Evolutionary conservation across 1,140 invertebrate species (phyloP).

Genomic region (Zaprionus vittiger): DNA sequence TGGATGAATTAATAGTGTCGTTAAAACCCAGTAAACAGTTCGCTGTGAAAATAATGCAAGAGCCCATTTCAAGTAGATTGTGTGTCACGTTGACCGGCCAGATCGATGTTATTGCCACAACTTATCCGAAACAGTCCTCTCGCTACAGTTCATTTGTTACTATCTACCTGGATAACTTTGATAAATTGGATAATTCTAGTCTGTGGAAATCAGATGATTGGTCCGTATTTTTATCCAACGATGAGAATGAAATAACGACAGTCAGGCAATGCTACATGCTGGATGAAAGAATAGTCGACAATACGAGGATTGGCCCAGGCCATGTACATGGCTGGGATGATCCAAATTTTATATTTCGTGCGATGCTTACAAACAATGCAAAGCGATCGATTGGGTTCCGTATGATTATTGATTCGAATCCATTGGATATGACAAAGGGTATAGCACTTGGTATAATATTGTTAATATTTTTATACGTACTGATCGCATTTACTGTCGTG

Average conservation of each 20-base stretch:
- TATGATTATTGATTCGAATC: not conserved
- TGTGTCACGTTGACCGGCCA: not conserved
- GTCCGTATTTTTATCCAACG: not conserved
- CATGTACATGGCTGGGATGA: not conserved
- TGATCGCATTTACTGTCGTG: not conserved
- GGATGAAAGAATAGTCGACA: not conserved
- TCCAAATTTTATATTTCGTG: not conserved
- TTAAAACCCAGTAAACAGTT: not conserved
- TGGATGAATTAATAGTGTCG: not conserved
- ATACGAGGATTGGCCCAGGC: not conserved
- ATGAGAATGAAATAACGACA: not conserved
- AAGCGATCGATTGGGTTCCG: not conserved
- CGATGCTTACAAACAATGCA: not conserved
- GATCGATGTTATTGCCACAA: not conserved
- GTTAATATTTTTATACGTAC: constrained; percentile 5
- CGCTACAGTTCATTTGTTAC: not conserved
- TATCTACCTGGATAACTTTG: not conserved
- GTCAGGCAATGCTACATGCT: not conserved
- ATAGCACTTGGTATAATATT: not conserved
- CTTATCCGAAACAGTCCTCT: not conserved
- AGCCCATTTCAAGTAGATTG: not conserved
- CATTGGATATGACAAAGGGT: not conserved
- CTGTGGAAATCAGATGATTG: not conserved
- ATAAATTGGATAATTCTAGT: not conserved
- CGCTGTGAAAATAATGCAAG: not conserved